These are phyloP conservation scores for Asteroscopus sphinx DNA, from an alignment of 2,888 invertebrate genomes.

Conservation along the genomic window DNA sequence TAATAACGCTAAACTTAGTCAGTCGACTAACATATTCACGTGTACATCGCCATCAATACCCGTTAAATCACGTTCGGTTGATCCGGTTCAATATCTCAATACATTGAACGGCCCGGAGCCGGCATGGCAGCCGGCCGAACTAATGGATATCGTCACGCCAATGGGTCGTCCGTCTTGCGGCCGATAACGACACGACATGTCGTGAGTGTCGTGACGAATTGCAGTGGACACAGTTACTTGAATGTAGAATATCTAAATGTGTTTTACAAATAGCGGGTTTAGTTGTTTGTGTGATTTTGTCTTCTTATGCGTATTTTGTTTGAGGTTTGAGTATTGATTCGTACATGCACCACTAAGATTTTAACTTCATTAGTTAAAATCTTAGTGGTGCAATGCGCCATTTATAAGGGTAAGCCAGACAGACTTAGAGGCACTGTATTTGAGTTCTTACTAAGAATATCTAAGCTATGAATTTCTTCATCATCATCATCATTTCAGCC, in stretches of 20 bases:
- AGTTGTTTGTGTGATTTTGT: neutral
- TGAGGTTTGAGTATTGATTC: too few relatives aligned
- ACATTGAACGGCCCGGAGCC: constrained; percentile 51
- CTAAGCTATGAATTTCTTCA: too few relatives aligned
- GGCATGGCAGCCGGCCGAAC: constrained; percentile 44
- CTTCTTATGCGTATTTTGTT: neutral
- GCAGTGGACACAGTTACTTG: constrained; percentile 47
- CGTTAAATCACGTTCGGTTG: constrained; percentile 60
- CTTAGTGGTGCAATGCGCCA: too few relatives aligned
- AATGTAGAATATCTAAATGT: constrained; percentile 21
- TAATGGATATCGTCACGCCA: constrained; percentile 68
- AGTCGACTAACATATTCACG: constrained; percentile 31
- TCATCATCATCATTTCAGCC: too few relatives aligned
- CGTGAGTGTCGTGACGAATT: constrained; percentile 40
- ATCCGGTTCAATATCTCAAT: constrained; percentile 65
- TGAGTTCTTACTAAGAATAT: too few relatives aligned
- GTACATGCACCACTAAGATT: too few relatives aligned
- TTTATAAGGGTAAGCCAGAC: too few relatives aligned
- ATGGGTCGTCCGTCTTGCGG: constrained; percentile 52
- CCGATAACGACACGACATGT: constrained; percentile 44
- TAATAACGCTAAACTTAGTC: constrained; percentile 33
- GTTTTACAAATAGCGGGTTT: constrained; percentile 10
- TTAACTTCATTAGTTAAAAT: too few relatives aligned
- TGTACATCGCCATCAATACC: constrained; percentile 45
- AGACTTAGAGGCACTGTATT: too few relatives aligned